A percentile compares a stretch with the other conserved stretches of the same genome.
phyloP scores from a whole-genome alignment of 53 echinoderm and acorn worm genomes.

The Crossaster papposus region DNA sequence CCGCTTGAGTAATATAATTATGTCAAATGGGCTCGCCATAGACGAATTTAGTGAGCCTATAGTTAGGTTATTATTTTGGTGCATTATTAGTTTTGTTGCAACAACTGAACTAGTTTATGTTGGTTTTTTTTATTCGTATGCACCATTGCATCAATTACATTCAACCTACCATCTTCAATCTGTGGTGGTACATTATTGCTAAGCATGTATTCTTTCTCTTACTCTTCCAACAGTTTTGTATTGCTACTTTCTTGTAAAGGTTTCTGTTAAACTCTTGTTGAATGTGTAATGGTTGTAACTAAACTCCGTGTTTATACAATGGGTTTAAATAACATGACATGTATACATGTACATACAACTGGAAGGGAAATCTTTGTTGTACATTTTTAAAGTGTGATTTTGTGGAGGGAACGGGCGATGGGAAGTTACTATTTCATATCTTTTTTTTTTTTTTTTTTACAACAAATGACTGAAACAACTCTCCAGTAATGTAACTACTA shows the following conservation, averaged over 20 bases:
- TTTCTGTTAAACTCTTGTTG: conserved; percentile 52
- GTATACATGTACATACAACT: conserved; percentile 52
- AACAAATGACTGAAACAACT: background rate
- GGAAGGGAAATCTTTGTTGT: conserved; percentile 48
- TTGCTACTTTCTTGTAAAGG: conserved; percentile 47
- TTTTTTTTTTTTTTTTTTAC: background rate
- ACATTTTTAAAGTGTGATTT: conserved; percentile 51
- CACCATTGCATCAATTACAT: too few species aligned
- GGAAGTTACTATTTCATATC: background rate
- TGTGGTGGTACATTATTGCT: background rate
- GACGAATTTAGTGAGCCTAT: too few species aligned
- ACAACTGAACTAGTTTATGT: too few species aligned
- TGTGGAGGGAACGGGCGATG: conserved; percentile 8
- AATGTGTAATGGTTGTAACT: conserved; percentile 54
- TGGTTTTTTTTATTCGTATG: too few species aligned
- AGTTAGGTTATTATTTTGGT: too few species aligned
- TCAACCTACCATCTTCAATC: too few species aligned
- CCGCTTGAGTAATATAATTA: too few species aligned
- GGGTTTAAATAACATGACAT: conserved; percentile 27
- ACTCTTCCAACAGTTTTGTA: conserved; percentile 20
- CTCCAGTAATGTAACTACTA: conserved; percentile 20
- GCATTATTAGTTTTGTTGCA: too few species aligned
- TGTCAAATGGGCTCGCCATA: too few species aligned
- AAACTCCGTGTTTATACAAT: conserved; percentile 40
- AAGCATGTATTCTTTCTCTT: background rate